Percentiles rank a stretch among this genome's conserved stretches.
phyloP scores from a whole-genome alignment of 1,140 invertebrate species.

The Cyclina sinensis region DNA sequence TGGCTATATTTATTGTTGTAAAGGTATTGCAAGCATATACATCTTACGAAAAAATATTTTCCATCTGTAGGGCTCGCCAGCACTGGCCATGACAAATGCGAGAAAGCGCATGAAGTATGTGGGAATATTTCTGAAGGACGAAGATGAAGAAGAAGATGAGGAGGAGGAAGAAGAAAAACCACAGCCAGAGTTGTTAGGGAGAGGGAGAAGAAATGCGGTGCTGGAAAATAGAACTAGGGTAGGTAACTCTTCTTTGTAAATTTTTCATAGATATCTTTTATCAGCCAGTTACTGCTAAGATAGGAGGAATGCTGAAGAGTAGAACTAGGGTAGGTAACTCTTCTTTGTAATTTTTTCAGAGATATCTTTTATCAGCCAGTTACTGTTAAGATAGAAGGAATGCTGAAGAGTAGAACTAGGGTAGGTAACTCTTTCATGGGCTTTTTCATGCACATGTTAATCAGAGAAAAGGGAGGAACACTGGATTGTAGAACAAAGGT shows the following conservation, averaged over 20 bases:
- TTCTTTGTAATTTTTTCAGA: background rate
- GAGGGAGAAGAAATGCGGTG: slow-evolving; percentile 97
- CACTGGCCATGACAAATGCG: slow-evolving; percentile 95
- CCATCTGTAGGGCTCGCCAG: slow-evolving; percentile 90
- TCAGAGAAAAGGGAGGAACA: too few species aligned
- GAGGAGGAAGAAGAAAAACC: slow-evolving; percentile 93
- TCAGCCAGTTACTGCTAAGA: too few species aligned
- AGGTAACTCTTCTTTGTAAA: slow-evolving; percentile 69
- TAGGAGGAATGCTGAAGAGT: slow-evolving; percentile 97
- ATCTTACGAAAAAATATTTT: background rate
- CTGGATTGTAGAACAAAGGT: slow-evolving; percentile 97
- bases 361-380: too few species aligned
- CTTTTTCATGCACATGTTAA: too few species aligned
- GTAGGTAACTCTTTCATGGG: slow-evolving; percentile 86
- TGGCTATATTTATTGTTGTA: too few species aligned
- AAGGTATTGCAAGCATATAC: too few species aligned
- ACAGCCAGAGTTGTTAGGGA: slow-evolving; percentile 91
- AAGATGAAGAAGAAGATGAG: slow-evolving; percentile 88
- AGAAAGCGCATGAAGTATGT: slow-evolving; percentile 98
- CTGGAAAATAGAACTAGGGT: slow-evolving; percentile 97
- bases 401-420: slow-evolving; percentile 97
- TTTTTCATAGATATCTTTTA: too few species aligned
- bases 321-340: slow-evolving; percentile 92
- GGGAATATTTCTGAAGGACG: slow-evolving; percentile 96
- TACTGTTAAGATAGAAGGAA: too few species aligned